These are phyloP conservation scores for Tricholauxania praeusta DNA, from an alignment of 2,888 invertebrate genomes.

Conservation along the genomic window DNA sequence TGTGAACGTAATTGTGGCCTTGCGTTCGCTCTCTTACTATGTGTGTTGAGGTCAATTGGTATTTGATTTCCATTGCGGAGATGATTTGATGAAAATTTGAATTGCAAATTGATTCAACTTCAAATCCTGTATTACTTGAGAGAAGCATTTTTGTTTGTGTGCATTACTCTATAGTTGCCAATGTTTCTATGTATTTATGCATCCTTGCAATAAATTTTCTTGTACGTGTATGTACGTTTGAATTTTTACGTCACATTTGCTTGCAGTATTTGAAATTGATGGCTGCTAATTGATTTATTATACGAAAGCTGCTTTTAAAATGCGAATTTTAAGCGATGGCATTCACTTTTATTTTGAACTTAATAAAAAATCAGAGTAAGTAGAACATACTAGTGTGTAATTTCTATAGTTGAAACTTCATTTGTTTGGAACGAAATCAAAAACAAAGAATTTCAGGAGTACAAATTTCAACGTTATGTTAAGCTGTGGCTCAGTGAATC, in stretches of 20 bases:
- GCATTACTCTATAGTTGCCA: not conserved
- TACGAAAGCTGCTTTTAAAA: no score
- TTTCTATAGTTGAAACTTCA: no score
- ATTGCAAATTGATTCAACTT: slow-evolving; percentile 13
- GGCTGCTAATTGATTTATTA: no score
- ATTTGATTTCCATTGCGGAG: slow-evolving; percentile 25
- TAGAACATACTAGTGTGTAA: no score
- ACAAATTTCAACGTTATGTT: no score
- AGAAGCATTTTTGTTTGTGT: not conserved
- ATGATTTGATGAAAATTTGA: slow-evolving; percentile 22
- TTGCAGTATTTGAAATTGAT: not conserved
- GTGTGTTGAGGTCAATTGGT: slow-evolving; percentile 28
- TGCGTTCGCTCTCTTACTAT: not conserved
- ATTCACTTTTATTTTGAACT: no score
- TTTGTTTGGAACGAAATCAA: no score
- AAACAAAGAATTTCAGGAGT: no score
- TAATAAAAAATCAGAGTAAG: no score
- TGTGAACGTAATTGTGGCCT: not conserved
- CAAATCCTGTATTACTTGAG: not conserved
- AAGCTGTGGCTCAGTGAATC: no score
- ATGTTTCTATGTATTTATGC: not conserved
- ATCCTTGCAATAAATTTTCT: not conserved
- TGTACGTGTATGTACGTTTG: not conserved
- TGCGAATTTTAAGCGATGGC: no score
- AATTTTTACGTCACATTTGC: not conserved